Evolutionary conservation across 2,888 invertebrate genomes (phyloP).

Genomic region (Campoletis raptor): DNA sequence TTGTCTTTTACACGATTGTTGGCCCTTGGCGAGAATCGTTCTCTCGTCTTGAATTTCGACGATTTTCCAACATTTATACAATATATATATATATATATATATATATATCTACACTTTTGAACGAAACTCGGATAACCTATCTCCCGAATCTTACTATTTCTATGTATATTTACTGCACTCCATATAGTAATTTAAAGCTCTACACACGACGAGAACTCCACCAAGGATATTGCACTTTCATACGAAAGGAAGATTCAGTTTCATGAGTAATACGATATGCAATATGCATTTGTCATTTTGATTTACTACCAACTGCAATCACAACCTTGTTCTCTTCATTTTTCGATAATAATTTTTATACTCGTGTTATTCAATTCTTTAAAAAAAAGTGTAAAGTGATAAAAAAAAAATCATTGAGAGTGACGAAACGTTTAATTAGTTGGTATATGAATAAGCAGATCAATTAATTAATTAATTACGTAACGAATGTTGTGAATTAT

Average conservation of each 20-base stretch:
- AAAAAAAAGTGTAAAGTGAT: neutral
- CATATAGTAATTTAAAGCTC: constrained; percentile 8
- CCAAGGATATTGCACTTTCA: constrained; percentile 50
- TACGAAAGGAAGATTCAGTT: constrained; percentile 17
- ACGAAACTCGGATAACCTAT: constrained; percentile 36
- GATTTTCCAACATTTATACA: neutral
- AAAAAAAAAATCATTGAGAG: no score
- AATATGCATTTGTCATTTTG: constrained; percentile 13
- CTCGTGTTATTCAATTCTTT: neutral
- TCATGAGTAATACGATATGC: constrained; percentile 49
- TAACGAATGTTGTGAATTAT: neutral
- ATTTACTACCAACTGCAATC: neutral
- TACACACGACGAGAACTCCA: constrained; percentile 21
- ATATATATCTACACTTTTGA: neutral
- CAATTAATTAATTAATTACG: neutral
- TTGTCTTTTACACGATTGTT: constrained; percentile 30
- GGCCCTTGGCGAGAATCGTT: constrained; percentile 35
- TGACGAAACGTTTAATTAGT: neutral
- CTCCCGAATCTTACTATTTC: constrained; percentile 38
- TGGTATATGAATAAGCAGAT: neutral
- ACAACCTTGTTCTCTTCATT: neutral
- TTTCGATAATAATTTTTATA: neutral
- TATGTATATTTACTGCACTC: neutral
- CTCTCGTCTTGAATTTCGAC: constrained; percentile 41
- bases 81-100: neutral